These are phyloP conservation scores for Malurus elegans DNA, from an alignment of 2,113 vertebrate species.

Conservation along the genomic window DNA sequence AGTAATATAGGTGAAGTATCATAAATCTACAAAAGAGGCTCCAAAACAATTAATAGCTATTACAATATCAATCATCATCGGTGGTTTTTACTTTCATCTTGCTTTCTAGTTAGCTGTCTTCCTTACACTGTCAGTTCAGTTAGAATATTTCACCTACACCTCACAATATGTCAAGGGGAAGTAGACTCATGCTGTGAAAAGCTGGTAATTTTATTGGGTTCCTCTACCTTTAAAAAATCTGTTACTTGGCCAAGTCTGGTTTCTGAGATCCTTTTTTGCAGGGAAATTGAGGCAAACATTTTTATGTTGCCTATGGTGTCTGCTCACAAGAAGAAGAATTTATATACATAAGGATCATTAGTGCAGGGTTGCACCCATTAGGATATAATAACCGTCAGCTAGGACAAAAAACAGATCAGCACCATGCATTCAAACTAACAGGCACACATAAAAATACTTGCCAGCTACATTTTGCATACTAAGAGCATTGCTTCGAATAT, in stretches of 20 bases:
- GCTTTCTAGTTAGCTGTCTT: conserved; percentile 79
- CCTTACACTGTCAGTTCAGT: conserved; percentile 85
- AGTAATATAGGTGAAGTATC: conserved; percentile 54
- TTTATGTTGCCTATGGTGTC: conserved; percentile 92
- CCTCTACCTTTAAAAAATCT: conserved; percentile 85
- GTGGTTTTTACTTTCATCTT: conserved; percentile 77
- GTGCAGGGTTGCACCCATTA: conserved; percentile 92
- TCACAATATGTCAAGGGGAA: conserved; percentile 86
- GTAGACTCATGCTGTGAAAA: conserved; percentile 87
- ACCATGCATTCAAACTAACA: conserved; percentile 84
- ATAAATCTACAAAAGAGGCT: conserved; percentile 70
- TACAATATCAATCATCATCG: conserved; percentile 72
- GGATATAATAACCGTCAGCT: conserved; percentile 92
- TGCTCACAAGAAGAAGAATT: conserved; percentile 89
- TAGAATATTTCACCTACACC: conserved; percentile 88
- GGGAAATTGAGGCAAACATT: conserved; percentile 86
- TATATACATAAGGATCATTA: conserved; percentile 94
- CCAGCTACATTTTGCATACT: conserved; percentile 65
- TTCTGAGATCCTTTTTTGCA: conserved; percentile 83
- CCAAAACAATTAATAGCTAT: conserved; percentile 61
- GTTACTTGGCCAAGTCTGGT: conserved; percentile 82
- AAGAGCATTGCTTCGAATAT: conserved; percentile 33
- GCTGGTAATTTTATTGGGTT: conserved; percentile 86
- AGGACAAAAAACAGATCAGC: conserved; percentile 93
- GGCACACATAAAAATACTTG: conserved; percentile 82